Evolutionary conservation across 2,888 invertebrate species (phyloP).

Genomic region (Xanthorhoe designata): DNA sequence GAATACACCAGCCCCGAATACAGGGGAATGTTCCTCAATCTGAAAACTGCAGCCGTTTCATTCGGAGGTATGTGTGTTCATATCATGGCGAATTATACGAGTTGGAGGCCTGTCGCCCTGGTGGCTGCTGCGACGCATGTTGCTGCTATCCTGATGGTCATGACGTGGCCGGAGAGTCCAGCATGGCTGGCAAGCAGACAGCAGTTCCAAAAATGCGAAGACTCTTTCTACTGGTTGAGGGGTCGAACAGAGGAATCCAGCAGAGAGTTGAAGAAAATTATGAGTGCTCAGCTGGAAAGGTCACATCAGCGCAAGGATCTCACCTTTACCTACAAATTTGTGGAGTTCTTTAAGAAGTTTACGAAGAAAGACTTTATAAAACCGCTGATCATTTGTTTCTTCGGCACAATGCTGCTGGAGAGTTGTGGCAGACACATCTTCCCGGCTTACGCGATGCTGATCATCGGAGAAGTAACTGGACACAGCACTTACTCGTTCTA

Average conservation of each 20-base stretch:
- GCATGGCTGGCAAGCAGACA: constrained; percentile 80
- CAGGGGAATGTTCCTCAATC: constrained; percentile 60
- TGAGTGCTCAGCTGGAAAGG: constrained; percentile 46
- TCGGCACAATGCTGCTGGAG: constrained; percentile 54
- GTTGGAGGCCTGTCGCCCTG: constrained; percentile 56
- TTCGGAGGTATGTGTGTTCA: constrained; percentile 54
- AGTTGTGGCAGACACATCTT: constrained; percentile 59
- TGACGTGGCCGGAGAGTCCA: constrained; percentile 85
- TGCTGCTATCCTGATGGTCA: constrained; percentile 54
- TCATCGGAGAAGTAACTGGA: constrained; percentile 53
- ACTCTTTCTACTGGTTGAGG: constrained; percentile 77
- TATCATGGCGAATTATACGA: constrained; percentile 49
- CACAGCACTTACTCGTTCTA: constrained; percentile 52
- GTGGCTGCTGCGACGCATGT: constrained; percentile 47
- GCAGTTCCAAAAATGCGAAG: constrained; percentile 63
- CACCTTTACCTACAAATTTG: constrained; percentile 20
- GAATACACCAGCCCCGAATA: constrained; percentile 60
- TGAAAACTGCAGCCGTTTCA: constrained; percentile 55
- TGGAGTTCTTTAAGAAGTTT: constrained; percentile 45
- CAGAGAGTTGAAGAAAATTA: constrained; percentile 46
- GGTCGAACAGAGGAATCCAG: constrained; percentile 54
- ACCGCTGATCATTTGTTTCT: constrained; percentile 52
- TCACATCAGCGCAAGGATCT: constrained; percentile 16
- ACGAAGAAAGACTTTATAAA: constrained; percentile 50
- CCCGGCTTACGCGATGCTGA: constrained; percentile 56